phyloP scores from a whole-genome alignment of 1,140 invertebrate species.

The Papilio helenus region DNA sequence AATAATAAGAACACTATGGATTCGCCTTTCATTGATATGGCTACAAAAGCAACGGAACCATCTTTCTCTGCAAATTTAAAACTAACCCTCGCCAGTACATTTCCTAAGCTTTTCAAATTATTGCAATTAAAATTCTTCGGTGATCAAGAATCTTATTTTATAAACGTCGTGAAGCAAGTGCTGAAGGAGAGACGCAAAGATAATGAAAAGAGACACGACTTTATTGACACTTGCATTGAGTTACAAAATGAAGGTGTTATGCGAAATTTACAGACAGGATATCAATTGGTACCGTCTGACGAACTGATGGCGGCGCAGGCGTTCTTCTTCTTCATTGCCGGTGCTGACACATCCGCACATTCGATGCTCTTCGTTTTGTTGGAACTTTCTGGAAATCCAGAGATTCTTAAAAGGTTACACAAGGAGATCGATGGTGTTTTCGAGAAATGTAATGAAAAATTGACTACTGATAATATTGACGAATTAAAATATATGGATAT shows the following conservation, averaged over 20 bases:
- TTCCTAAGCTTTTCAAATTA: slow-evolving; percentile 43
- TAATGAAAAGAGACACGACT: slow-evolving; percentile 46
- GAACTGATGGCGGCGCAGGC: slow-evolving; percentile 69
- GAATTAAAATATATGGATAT: slow-evolving; percentile 71
- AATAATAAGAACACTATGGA: slow-evolving; percentile 47
- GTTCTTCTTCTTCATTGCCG: slow-evolving; percentile 81
- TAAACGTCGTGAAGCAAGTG: slow-evolving; percentile 42
- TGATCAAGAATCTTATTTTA: slow-evolving; percentile 53
- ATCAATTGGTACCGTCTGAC: slow-evolving; percentile 53
- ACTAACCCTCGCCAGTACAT: slow-evolving; percentile 41
- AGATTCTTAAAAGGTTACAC: slow-evolving; percentile 81
- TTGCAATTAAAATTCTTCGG: slow-evolving; percentile 52
- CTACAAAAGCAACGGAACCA: slow-evolving; percentile 43
- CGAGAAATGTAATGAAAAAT: slow-evolving; percentile 57
- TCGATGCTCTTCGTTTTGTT: slow-evolving; percentile 76
- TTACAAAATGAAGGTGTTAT: slow-evolving; percentile 53
- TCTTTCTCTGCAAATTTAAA: slow-evolving; percentile 43
- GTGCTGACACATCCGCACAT: slow-evolving; percentile 85
- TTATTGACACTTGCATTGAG: slow-evolving; percentile 51
- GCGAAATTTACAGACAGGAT: slow-evolving; percentile 49
- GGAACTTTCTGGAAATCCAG: slow-evolving; percentile 81
- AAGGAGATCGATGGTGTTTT: slow-evolving; percentile 83
- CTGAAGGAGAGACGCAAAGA: slow-evolving; percentile 37
- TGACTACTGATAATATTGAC: slow-evolving; percentile 62
- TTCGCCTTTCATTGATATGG: slow-evolving; percentile 53